Conservation (phyloP, 2,113 vertebrate genomes). For the Megaleporinus macrocephalus region DNA sequence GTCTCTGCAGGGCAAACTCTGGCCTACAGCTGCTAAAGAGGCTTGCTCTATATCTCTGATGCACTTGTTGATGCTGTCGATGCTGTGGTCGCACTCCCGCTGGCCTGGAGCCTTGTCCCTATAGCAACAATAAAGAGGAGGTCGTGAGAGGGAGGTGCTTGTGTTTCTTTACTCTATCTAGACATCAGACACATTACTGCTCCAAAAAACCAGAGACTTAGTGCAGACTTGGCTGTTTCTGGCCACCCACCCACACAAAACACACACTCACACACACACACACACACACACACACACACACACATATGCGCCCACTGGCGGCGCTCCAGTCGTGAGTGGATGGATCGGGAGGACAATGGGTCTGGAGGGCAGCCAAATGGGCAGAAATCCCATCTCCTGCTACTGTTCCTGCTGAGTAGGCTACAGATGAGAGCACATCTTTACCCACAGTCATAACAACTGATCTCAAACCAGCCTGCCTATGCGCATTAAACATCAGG, state of each 20-base stretch:
- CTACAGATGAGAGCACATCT: constrained; percentile 18
- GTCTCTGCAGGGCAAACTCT: constrained; percentile 91
- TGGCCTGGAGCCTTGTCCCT: constrained; percentile 99
- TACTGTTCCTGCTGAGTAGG: constrained; percentile 13
- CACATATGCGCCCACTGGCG: constrained; percentile 27
- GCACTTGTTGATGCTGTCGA: constrained; percentile 95
- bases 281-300: constrained; percentile 7
- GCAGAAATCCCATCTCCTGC: constrained; percentile 32
- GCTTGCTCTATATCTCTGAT: constrained; percentile 98
- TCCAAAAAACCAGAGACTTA: constrained; percentile 2
- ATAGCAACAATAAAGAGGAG: constrained; percentile 43
- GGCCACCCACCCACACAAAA: neutral
- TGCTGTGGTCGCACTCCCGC: constrained; percentile 94
- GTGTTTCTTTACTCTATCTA: constrained; percentile 38
- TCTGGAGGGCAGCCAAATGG: constrained; percentile 45
- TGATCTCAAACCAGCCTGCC: constrained; percentile 35
- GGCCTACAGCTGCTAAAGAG: constrained; percentile 90
- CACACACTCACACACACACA: constrained; percentile 8
- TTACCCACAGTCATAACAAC: neutral
- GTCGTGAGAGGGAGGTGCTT: neutral
- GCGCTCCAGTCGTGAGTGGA: constrained; percentile 19
- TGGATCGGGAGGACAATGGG: constrained; percentile 35
- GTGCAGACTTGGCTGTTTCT: constrained; percentile 25
- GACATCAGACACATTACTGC: constrained; percentile 33
- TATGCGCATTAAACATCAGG: neutral